Evolutionary conservation across 1,140 invertebrate species (phyloP), one percentile per base, ranked within the genome.

Genomic region (Danaus plexippus): DNA sequence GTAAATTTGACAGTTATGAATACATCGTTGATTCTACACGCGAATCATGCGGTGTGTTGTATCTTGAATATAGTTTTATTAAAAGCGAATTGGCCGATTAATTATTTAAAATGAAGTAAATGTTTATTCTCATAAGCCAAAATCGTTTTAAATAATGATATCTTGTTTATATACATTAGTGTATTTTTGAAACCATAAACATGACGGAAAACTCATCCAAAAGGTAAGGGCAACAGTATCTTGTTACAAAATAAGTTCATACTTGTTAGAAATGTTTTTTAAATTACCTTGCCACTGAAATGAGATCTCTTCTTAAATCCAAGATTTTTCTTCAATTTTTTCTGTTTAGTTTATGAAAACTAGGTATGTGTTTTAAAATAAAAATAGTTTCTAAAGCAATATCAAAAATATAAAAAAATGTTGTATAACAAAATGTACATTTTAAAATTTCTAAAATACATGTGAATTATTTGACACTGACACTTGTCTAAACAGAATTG

Each of bases 201-300:
- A 85, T 81, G 80, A 85, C 74, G 67, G 81, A 85, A 73, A 85
- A 76, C 65, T 79, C 81, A 68, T 85, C 81, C 45, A 85, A 83
- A 69, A 85, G 80, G 82, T 83, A 80, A 79, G 70, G 68, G 60
- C 43, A 58, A 53, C 42, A 32, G 22, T 32, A 32, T 56, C 40
- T 22, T 47, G 9, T 44, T 52, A 32, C 22, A 32, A 32, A 32
- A 32, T 32, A 32, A 32, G 22, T 32, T 32, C 22, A 32, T 32
- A 32, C 22, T 32, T 32, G 22, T 32, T 32, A 32, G 22, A 32
- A 32, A 32, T 32, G 22, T 32, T 41, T 45, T 45, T 45, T 45
- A 0, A 45, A 45, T 45, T 45, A 45, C 11, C 44, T 45, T 45
- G 22, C 22, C 4, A 32, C 22, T 32, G 22, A 32, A 32, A 32